Evolutionary conservation across 2,888 invertebrate species (phyloP), one percentile per base, ranked within the genome.

Genomic region (Spisula subtruncata): DNA sequence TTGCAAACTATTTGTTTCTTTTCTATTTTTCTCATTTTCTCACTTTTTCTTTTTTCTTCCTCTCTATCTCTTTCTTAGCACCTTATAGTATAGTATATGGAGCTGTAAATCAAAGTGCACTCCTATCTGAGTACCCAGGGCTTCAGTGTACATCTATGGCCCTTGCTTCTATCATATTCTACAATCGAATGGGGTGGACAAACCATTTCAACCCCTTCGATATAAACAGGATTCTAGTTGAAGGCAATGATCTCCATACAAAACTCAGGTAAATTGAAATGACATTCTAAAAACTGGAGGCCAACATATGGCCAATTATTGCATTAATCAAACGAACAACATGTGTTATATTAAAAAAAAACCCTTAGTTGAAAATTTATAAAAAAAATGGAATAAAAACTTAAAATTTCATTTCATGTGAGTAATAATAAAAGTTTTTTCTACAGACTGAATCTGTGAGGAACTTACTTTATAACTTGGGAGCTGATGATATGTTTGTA

Each of bases 1-100:
- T 56, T 56, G 56, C 16, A 56, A 56, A 20, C 56, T 60, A n/a
- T 60, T 60, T 60, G 56, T 56, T 60, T 60, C 60, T 60, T 25
- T n/a, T 60, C n/a, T 60, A 60, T 1, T n/a, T n/a, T n/a, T n/a
- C n/a, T n/a, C n/a, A n/a, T n/a, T 60, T n/a, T 18, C n/a, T 60
- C 1, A 60, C n/a, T 25, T 60, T 10, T 60, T 60, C 60, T 56
- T 5, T 12, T 51, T 51, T 14, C 51, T 51, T 12, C 14, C 51
- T 51, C 12, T 51, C 51, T 51, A 51, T 51, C 56, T 25, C 25
- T 60, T n/a, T 60, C 60, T 60, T 20, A 60, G 60, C 8, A 18
- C 60, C 60, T 60, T 60, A 60, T 25, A 60, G 18, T 60, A 6
- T 60, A 8, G n/a, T n/a, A 8, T 25, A 14, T 60, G 60, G 60